These are phyloP conservation scores for Rhynchonycteris naso DNA, from an alignment of 2,797 vertebrate genomes.

Conservation along the genomic window DNA sequence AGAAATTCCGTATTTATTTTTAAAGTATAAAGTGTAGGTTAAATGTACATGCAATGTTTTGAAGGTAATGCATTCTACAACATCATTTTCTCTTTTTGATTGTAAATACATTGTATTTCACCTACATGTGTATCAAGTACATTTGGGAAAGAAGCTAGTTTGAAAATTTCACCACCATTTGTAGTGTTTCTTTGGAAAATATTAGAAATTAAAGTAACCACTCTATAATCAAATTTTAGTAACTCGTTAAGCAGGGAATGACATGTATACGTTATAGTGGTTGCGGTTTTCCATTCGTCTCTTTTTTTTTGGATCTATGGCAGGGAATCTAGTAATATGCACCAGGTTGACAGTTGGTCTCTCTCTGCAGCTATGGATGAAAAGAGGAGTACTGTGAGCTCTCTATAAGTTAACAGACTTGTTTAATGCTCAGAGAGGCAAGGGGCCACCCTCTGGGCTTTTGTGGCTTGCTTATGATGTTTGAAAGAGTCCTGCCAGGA, in stretches of 20 bases:
- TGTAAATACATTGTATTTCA: not conserved
- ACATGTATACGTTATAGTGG: not conserved
- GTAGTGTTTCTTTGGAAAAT: slow-evolving; percentile 36
- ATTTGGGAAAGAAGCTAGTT: not conserved
- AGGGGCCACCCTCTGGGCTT: slow-evolving; percentile 50
- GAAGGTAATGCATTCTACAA: not conserved
- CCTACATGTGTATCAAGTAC: not conserved
- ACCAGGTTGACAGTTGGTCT: not conserved
- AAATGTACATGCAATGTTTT: not conserved
- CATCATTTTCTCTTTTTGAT: slow-evolving; percentile 17
- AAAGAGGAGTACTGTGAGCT: not conserved
- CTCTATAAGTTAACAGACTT: not conserved
- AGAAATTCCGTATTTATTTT: not conserved
- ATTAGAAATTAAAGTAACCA: slow-evolving; percentile 12
- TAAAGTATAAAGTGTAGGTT: not conserved
- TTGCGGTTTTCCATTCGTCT: not conserved
- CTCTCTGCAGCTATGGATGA: not conserved
- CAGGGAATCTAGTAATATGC: not conserved
- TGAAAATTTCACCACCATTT: not conserved
- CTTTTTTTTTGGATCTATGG: too few species aligned
- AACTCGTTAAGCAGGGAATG: not conserved
- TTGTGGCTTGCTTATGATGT: slow-evolving; percentile 55
- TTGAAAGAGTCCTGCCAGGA: slow-evolving; percentile 68
- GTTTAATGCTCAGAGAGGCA: not conserved
- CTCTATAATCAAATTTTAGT: slow-evolving; percentile 14